A percentile compares a stretch with the other conserved stretches of the same genome.
Evolutionary conservation across 1,140 invertebrate genomes (phyloP).

Genomic region (Muscidifurax raptorellus): DNA sequence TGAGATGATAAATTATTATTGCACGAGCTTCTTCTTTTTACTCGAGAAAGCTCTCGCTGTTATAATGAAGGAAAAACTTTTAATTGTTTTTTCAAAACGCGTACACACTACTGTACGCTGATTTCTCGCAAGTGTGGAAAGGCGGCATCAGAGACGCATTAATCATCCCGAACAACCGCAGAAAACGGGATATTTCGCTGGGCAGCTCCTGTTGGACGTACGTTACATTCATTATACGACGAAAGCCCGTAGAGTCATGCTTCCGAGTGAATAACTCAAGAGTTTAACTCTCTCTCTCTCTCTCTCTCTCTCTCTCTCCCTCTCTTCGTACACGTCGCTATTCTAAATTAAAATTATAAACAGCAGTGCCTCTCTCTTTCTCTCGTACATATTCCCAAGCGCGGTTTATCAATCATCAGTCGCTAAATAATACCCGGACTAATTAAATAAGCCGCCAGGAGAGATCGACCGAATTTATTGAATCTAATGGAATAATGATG

Average conservation of each 20-base stretch:
- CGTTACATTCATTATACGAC: background rate
- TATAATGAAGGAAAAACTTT: background rate
- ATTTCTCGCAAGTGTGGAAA: background rate
- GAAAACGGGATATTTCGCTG: background rate
- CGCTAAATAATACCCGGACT: background rate
- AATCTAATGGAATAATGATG: conserved; percentile 2
- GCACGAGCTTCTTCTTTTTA: background rate
- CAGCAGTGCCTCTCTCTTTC: background rate
- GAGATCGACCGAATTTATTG: background rate
- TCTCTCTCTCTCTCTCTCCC: background rate
- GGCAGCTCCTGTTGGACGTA: background rate
- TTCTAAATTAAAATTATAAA: background rate
- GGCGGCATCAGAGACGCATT: background rate
- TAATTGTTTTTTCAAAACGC: background rate
- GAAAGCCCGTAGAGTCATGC: background rate
- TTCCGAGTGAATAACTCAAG: background rate
- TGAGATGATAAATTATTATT: background rate
- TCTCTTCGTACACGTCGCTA: background rate
- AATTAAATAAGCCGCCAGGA: background rate
- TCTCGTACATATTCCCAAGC: background rate
- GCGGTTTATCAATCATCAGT: background rate
- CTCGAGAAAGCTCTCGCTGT: background rate
- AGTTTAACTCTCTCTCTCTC: background rate
- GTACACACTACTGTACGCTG: background rate
- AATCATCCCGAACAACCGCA: background rate